Percentiles rank a stretch among this genome's conserved stretches.
These are phyloP conservation scores for Synanthedon andrenaeformis DNA, from an alignment of 2,888 invertebrate genomes.

Conservation along the genomic window DNA sequence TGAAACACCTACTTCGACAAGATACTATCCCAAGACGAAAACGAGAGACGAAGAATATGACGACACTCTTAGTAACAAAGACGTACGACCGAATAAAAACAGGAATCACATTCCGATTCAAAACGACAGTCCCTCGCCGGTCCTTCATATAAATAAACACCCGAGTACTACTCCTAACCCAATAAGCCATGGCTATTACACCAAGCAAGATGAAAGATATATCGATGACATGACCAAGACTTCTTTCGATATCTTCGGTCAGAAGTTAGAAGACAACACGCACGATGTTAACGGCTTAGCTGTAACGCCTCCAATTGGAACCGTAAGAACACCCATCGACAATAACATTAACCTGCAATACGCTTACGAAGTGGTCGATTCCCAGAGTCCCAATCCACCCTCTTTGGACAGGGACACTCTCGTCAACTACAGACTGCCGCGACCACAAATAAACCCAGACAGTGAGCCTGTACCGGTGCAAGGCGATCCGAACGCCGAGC, in stretches of 20 bases:
- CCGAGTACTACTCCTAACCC: conserved; percentile 68
- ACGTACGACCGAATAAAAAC: conserved; percentile 33
- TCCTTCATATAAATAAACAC: conserved; percentile 36
- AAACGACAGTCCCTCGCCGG: conserved; percentile 39
- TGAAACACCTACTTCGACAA: conserved; percentile 60
- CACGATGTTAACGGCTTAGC: conserved; percentile 57
- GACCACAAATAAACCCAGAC: conserved; percentile 76
- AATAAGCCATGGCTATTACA: conserved; percentile 73
- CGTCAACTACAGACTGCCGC: conserved; percentile 77
- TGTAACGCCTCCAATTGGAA: conserved; percentile 56
- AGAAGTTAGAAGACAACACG: conserved; percentile 70
- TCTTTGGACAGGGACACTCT: conserved; percentile 76
- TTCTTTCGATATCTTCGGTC: conserved; percentile 80
- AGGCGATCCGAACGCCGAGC: conserved; percentile 33
- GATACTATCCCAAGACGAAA: conserved; percentile 62
- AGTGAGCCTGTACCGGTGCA: conserved; percentile 66
- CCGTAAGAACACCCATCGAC: conserved; percentile 57
- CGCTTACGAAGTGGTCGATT: conserved; percentile 55
- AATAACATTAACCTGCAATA: conserved; percentile 69
- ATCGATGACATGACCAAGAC: conserved; percentile 81
- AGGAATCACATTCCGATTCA: conserved; percentile 45
- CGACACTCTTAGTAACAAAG: conserved; percentile 35
- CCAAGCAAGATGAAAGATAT: conserved; percentile 74
- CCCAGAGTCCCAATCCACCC: conserved; percentile 43
- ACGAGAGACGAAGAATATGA: conserved; percentile 62